Conservation (phyloP, 2,797 vertebrate species). For the Adrianichthys oophorus region DNA sequence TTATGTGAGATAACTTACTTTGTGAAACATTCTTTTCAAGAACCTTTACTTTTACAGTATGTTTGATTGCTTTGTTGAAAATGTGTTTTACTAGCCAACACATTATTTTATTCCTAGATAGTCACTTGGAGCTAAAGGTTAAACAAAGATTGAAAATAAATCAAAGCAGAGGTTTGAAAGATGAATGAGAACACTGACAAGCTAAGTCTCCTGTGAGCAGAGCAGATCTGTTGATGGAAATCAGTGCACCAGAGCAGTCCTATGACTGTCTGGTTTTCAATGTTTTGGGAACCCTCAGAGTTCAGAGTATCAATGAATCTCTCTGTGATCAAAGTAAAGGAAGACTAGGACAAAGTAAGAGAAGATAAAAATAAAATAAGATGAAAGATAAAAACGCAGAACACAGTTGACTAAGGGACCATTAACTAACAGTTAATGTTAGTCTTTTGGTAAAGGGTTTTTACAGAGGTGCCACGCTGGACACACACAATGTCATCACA, state of each 20-base stretch:
- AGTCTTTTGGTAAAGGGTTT: too few species aligned
- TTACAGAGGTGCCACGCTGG: too few species aligned
- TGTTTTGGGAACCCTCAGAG: not conserved
- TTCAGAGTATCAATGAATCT: too few species aligned
- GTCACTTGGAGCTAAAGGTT: conserved; percentile 33
- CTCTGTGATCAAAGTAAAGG: too few species aligned
- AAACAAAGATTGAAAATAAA: conserved; percentile 38
- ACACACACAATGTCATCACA: too few species aligned
- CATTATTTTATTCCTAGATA: conserved; percentile 8
- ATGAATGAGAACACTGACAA: conserved; percentile 1
- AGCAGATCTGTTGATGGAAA: conserved; percentile 20
- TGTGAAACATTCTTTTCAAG: not conserved
- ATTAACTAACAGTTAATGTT: too few species aligned
- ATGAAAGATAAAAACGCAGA: too few species aligned
- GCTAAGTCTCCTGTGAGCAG: conserved; percentile 10
- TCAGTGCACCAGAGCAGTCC: conserved; percentile 9
- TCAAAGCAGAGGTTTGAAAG: conserved; percentile 9
- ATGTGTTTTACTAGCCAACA: conserved; percentile 24
- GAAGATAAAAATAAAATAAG: too few species aligned
- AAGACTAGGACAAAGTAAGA: too few species aligned
- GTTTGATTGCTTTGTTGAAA: conserved; percentile 20
- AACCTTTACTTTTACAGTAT: not conserved
- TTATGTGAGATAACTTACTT: not conserved
- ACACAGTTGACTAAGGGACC: too few species aligned
- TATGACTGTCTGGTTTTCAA: conserved; percentile 15